Percentiles rank a stretch among this genome's conserved stretches.
phyloP scores from a whole-genome alignment of 2,888 invertebrate genomes.

The Sesia apiformis region DNA sequence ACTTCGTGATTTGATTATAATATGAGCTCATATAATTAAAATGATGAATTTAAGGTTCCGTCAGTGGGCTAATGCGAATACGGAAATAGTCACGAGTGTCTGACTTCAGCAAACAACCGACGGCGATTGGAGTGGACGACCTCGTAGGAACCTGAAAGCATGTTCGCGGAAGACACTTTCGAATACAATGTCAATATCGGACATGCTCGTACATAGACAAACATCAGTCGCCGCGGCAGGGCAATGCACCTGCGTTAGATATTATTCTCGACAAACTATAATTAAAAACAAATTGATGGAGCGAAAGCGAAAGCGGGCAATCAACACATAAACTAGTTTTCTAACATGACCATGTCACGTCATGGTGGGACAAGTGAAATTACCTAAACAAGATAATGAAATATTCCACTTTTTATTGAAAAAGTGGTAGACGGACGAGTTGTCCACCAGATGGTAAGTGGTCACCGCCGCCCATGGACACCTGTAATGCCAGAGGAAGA shows the following conservation, averaged over 20 bases:
- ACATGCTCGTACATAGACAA: constrained; percentile 16
- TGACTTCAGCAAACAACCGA: constrained; percentile 8
- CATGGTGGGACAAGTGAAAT: constrained; percentile 17
- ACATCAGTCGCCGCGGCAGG: constrained; percentile 14
- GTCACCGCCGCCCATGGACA: no score
- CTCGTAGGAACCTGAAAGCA: constrained; percentile 38
- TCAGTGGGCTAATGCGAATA: constrained; percentile 1
- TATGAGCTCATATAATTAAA: not conserved
- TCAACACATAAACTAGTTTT: constrained; percentile 34
- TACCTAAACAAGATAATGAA: constrained; percentile 8
- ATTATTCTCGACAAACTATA: constrained; percentile 6
- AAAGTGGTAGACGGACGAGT: no score
- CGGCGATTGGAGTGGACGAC: constrained; percentile 27
- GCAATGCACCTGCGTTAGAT: constrained; percentile 17
- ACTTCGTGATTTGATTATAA: not conserved
- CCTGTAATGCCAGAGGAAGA: no score
- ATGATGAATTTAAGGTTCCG: not conserved
- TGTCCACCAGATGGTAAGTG: no score
- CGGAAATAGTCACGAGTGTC: constrained; percentile 14
- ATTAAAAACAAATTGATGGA: constrained; percentile 21
- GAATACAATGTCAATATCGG: constrained; percentile 55
- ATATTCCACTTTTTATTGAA: no score
- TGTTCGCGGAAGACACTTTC: constrained; percentile 55
- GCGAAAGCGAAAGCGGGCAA: constrained; percentile 39
- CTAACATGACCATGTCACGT: not conserved